These are phyloP conservation scores for Azorinus chamasolen DNA, from an alignment of 2,888 invertebrate genomes.

Conservation along the genomic window DNA sequence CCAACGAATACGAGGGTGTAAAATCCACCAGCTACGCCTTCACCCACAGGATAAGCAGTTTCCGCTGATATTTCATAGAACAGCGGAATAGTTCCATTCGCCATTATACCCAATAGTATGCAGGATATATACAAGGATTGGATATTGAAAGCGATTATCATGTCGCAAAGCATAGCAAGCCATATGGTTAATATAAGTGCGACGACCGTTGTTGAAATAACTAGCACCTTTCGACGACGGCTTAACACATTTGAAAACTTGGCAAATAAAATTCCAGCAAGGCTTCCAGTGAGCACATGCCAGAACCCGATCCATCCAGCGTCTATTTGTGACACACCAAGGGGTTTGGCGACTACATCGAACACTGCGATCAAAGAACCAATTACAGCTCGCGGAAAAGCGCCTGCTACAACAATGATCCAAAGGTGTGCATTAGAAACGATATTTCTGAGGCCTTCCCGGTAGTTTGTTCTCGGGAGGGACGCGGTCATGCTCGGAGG, in stretches of 20 bases:
- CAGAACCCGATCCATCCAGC: constrained; percentile 61
- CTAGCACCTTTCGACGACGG: constrained; percentile 37
- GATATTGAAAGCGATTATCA: constrained; percentile 21
- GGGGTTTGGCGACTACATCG: constrained; percentile 44
- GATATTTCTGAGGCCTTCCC: constrained; percentile 34
- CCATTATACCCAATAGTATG: constrained; percentile 45
- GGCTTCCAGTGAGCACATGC: constrained; percentile 43
- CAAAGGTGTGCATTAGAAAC: constrained; percentile 41
- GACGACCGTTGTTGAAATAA: constrained; percentile 18
- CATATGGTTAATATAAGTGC: constrained; percentile 29
- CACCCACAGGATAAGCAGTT: constrained; percentile 50
- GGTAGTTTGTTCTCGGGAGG: constrained; percentile 68
- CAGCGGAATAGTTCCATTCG: constrained; percentile 45
- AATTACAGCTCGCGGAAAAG: constrained; percentile 30
- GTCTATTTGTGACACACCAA: constrained; percentile 48
- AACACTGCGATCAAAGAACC: constrained; percentile 44
- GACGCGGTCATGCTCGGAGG: constrained; percentile 79
- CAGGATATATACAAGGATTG: constrained; percentile 36
- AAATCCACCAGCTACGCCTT: constrained; percentile 51
- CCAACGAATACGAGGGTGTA: constrained; percentile 16
- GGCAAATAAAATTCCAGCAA: constrained; percentile 39
- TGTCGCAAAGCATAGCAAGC: constrained; percentile 40
- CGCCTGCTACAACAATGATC: constrained; percentile 36
- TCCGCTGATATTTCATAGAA: constrained; percentile 53
- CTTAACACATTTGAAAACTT: constrained; percentile 44